phyloP scores from a whole-genome alignment of 2,888 invertebrate genomes.

The Galeopsomyia nigrocyanea region DNA sequence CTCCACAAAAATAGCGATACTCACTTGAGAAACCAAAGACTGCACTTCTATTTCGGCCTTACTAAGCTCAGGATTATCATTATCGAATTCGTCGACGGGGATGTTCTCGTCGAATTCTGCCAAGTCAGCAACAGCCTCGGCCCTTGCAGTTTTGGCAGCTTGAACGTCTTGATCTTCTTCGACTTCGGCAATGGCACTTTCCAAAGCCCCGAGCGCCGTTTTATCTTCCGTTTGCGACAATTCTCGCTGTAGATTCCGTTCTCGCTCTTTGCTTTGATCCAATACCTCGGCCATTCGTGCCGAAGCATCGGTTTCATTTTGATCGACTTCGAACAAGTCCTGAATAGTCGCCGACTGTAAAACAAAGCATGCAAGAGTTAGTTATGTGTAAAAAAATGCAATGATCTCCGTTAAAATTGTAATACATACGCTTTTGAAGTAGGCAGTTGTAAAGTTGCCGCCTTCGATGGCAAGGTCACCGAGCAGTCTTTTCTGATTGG shows the following conservation, averaged over 20 bases:
- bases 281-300: constrained; percentile 74
- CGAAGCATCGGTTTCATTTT: constrained; percentile 74
- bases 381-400: constrained; percentile 4
- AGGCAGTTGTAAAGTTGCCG: constrained; percentile 98
- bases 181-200: constrained; percentile 88
- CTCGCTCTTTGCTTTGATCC: constrained; percentile 70
- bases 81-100: constrained; percentile 81
- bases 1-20: constrained; percentile 24
- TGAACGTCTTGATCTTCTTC: constrained; percentile 96
- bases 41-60: constrained; percentile 82
- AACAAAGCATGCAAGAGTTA: constrained; percentile 2
- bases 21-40: constrained; percentile 80
- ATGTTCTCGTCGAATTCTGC: constrained; percentile 97
- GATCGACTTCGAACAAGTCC: constrained; percentile 88
- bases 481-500: constrained; percentile 95
- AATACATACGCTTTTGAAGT: constrained; percentile 84
- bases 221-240: constrained; percentile 71
- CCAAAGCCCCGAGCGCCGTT: constrained; percentile 77
- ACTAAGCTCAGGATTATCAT: constrained; percentile 74
- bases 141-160: constrained; percentile 89
- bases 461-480: constrained; percentile 98
- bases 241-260: constrained; percentile 63
- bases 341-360: constrained; percentile 83
- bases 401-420: constrained; percentile 17
- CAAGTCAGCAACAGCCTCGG: constrained; percentile 89